Evolutionary conservation across 2,888 invertebrate genomes (phyloP), one percentile per base, ranked within the genome.

Genomic region (Noctuana brunneofusca): DNA sequence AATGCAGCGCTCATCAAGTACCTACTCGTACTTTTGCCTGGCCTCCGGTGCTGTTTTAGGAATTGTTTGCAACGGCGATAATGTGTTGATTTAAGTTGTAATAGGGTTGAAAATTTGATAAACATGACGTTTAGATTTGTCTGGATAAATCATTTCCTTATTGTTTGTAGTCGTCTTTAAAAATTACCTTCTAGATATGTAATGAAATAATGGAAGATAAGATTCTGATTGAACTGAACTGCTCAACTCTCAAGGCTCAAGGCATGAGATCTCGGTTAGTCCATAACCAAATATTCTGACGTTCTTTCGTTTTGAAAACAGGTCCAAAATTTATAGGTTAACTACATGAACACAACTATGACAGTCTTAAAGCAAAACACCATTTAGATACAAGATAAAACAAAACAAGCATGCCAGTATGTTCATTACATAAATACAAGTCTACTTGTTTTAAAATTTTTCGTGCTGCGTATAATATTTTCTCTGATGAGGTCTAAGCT

Each of bases 31-130:
- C n/a, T 48, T 22, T 16, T 30, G 27, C 69, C 68, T 68, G 38
- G 65, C 65, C 67, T 48, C 58, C 67, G 71, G 71, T 73, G 70
- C 75, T 72, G 73, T 69, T 74, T 73, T 69, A 71, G 69, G 70
- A 69, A 70, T 70, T 68, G 63, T 65, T 65, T 65, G 67, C 65
- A 66, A 63, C n/a, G n/a, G 22, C 43, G 52, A 67, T 69, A 65
- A 69, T 67, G 62, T 63, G 48, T 58, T 53, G 43, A 32, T 53
- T 30, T 20, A 32, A 53, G 46, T 18, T 30, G 48, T 11, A 48
- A 52, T 52, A 50, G 50, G 11, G 24, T 53, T n/a, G 59, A 11
- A 43, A 59, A 46, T 59, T 53, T 11, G 20, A 46, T 32, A 32
- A 59, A 38, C 50, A 6, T 50, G 27, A 14, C 12, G 14, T 6